Base-by-base conservation (phyloP, 1,140 invertebrate genomes). In the Olivierus martensii region DNA sequence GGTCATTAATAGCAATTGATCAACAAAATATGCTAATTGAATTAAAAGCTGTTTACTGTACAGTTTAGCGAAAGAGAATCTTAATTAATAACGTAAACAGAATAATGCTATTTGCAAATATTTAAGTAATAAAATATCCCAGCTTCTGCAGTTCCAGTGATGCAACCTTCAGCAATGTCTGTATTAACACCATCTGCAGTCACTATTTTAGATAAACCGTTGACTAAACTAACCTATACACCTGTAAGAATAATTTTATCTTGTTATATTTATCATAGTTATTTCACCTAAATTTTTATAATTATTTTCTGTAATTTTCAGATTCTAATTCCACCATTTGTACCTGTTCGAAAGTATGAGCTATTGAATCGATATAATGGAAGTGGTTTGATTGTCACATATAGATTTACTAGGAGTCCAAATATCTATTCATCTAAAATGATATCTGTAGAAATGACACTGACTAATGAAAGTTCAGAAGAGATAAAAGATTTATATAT, bases 361-460 rank as follows among this genome's bases (percentile, higher is more conserved):
- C 69, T 93, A 37, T 61, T 95, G 14, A 85, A 87, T 63, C 81
- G 81, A 69, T 80, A 91, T 43, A 76, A 69, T 59, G 81, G 74
- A n/a, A 68, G 81, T 15, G 91, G 91, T 1, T 68, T 96, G 28
- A 75, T 77, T 59, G 73, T 87, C 21, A 70, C 73, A 18, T 83
- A 80, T 62, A 76, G 83, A 53, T 93, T 85, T 71, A 82, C 81
- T 0, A 76, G 89, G 58, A 77, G 79, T 9, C 84, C 84, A 22
- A 89, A 94, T 67, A 74, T 94, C 48, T 87, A 82, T 69, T 92
- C 87, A 19, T 73, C 81, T 21, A 75, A 74, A 55, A 90, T 96
- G 84, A 79, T 79, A 49, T 84, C 82, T 41, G 72, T 96, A 9
- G 86, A 94, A 69, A 69, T 96, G 47, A 75, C 73, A 17, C 83